A percentile compares a stretch with the other conserved stretches of the same genome.
phyloP scores from a whole-genome alignment of 2,888 invertebrate species.

The Cyclophora albipunctata region DNA sequence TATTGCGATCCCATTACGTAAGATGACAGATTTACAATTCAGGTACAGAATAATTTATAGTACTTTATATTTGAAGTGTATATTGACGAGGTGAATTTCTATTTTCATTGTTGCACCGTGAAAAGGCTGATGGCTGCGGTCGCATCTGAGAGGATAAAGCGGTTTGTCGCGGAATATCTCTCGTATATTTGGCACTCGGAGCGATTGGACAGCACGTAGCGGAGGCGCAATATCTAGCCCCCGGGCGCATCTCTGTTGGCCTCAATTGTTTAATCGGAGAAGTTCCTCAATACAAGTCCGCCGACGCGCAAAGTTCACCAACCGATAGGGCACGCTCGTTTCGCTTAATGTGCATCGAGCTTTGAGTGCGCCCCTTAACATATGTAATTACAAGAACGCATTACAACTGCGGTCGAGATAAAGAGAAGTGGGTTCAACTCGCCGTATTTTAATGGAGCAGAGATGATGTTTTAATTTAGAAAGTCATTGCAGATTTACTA shows the following conservation, averaged over 20 bases:
- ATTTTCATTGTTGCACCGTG: background rate
- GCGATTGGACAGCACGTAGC: constrained; percentile 10
- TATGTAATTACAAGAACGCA: constrained; percentile 35
- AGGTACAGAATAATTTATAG: too few species aligned
- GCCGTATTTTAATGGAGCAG: constrained; percentile 9
- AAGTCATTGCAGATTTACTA: constrained; percentile 1
- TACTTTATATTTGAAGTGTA: too few species aligned
- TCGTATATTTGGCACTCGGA: constrained; percentile 13
- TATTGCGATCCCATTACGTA: too few species aligned
- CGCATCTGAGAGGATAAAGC: constrained; percentile 7
- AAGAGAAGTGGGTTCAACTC: constrained; percentile 19
- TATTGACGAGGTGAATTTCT: too few species aligned
- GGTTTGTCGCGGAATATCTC: constrained; percentile 12
- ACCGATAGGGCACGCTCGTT: constrained; percentile 51
- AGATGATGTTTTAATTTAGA: constrained; percentile 15
- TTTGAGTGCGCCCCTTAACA: constrained; percentile 31
- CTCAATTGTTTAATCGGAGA: constrained; percentile 59
- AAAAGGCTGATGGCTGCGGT: constrained; percentile 8
- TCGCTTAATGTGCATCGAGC: constrained; percentile 43
- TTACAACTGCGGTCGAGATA: constrained; percentile 28
- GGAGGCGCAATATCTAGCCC: constrained; percentile 40
- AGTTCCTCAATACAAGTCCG: constrained; percentile 55
- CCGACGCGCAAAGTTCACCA: constrained; percentile 50
- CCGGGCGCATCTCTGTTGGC: constrained; percentile 21
- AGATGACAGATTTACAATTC: too few species aligned